Evolutionary conservation across 2,888 invertebrate species (phyloP).

Genomic region (Napeogenes inachia): DNA sequence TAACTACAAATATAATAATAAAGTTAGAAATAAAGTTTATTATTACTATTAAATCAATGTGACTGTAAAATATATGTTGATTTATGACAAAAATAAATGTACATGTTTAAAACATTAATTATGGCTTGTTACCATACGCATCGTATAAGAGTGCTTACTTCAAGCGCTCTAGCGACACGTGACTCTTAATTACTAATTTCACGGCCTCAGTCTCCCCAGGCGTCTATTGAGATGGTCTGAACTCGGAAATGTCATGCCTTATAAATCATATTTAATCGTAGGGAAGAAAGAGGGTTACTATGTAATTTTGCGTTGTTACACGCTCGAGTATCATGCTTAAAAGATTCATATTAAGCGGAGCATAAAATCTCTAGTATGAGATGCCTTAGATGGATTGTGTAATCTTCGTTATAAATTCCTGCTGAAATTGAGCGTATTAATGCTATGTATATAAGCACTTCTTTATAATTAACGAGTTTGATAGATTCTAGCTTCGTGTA

Average conservation of each 20-base stretch:
- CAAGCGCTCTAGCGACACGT: slow-evolving; percentile 43
- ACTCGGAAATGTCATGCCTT: slow-evolving; percentile 51
- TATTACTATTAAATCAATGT: too few relatives aligned
- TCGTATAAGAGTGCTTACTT: not conserved
- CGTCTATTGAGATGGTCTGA: slow-evolving; percentile 47
- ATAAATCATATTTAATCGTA: slow-evolving; percentile 67
- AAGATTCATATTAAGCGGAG: slow-evolving; percentile 24
- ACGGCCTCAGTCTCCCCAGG: slow-evolving; percentile 60
- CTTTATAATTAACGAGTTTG: not conserved
- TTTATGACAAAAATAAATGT: too few relatives aligned
- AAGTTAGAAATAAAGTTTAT: too few relatives aligned
- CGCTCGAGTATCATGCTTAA: slow-evolving; percentile 23
- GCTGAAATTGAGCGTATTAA: not conserved
- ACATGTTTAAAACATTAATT: too few relatives aligned
- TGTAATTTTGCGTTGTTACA: slow-evolving; percentile 35
- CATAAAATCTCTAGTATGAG: slow-evolving; percentile 17
- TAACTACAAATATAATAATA: too few relatives aligned
- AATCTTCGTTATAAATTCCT: slow-evolving; percentile 1
- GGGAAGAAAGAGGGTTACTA: slow-evolving; percentile 42
- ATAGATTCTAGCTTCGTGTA: not conserved
- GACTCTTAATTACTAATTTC: slow-evolving; percentile 73
- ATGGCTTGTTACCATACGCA: not conserved
- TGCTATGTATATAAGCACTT: not conserved
- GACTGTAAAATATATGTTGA: too few relatives aligned
- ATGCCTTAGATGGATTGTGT: slow-evolving; percentile 8